Evolutionary conservation across 2,888 invertebrate genomes (phyloP), one percentile per base, ranked within the genome.

Genomic region (Phymatocera aterrima): DNA sequence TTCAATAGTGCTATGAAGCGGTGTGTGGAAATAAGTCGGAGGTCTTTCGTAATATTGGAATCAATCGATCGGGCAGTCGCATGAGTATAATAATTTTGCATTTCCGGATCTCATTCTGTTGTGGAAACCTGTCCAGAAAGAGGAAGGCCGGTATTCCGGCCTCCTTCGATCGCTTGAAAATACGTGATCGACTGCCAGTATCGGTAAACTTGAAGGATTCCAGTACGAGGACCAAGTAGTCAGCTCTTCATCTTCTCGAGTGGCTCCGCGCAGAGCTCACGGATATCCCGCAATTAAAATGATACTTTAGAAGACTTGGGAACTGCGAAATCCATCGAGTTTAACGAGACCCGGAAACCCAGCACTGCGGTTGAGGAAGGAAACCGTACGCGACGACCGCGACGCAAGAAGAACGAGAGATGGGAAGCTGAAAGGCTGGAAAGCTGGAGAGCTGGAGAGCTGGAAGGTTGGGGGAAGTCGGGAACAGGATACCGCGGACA

Each of bases 281-380:
- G 40, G 21, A 68, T 68, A 68, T 68, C 65, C 65, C 65, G 65
- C 65, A 68, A 68, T 68, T 68, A 68, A 68, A 68, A 68, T 68
- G 65, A 40, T 24, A 40, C 43, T 46, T 31, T 6, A 68, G 34
- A 3, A 46, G 65, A 43, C 43, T 28, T 2, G 15, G 24, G 40
- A 68, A 12, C 24, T 10, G 43, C 43, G 64, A 37, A 64, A 64
- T 43, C 65, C 65, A 68, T 43, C 65, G 43, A 68, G 65, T 68
- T 40, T 68, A 43, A 43, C 65, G 65, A 68, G 65, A 43, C 65
- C 43, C 46, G 43, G 65, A 68, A 68, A 43, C 24, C 24, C 40
- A 5, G 37, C 43, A 21, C 43, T 24, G 43, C 43, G 65, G 21
- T 43, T 15, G 24, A 46, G 43, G 68, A 68, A 68, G 68, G 43